Base-by-base conservation (phyloP, 2,113 vertebrate species). In the Apaloderma vittatum region DNA sequence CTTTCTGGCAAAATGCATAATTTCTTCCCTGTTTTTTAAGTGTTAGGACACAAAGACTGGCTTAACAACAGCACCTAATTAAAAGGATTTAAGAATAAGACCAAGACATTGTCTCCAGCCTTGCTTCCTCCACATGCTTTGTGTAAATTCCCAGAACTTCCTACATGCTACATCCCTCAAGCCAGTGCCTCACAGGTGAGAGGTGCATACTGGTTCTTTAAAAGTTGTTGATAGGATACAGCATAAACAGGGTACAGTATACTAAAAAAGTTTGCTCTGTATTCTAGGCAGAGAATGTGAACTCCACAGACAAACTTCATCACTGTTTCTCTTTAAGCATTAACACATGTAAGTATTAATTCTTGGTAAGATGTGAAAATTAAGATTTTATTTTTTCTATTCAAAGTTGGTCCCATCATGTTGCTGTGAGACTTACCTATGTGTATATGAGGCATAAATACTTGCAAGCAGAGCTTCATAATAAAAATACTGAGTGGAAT, bases 161-260 rank as follows among this genome's bases (percentile, higher is more conserved):
- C n/a, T 73, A 27, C 15, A 11, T 32, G 22, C 18, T 86, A 29
- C 0, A 0, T 29, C 7, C 30, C 14, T 46, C 34, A 27, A 82
- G 22, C 6, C 36, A 62, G 10, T 36, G 19, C 18, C 46, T 94
- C 45, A 34, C 65, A 67, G 62, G 77, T 65, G 30, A 65, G 30
- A 71, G 21, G 9, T 8, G 1, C 5, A 2, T 6, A 21, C 14
- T 55, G 37, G 16, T 18, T 70, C 68, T 84, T 63, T 48, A 22
- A 67, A 65, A 15, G 6, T 21, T 5, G 0, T 57, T 88, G 40
- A 40, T 7, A 72, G 32, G 20, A 45, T 4, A 2, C 12, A 74
- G 9, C 37, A 88, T 26, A 68, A 26, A 72, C 67, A 85, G 8
- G 8, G 8, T 43, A 36, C 15, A 49, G 29, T 48, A 62, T 36